Evolutionary conservation across 2,888 invertebrate species (phyloP).

Genomic region (Thymelicus acteon): DNA sequence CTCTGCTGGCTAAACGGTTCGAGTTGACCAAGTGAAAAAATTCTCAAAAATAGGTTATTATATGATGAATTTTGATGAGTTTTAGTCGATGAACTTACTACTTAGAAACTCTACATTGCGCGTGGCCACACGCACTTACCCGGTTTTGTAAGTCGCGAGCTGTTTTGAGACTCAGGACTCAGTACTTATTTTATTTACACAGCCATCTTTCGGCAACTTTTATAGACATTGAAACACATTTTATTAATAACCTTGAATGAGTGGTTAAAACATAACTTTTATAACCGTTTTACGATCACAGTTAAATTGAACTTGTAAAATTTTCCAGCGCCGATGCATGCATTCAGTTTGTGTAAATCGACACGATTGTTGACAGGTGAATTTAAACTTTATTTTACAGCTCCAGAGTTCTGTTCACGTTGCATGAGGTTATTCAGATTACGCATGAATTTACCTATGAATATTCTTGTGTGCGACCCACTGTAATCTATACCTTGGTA

Average conservation of each 20-base stretch:
- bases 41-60: too few species aligned
- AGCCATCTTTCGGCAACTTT: not conserved
- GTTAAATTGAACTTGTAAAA: constrained; percentile 60
- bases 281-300: constrained; percentile 61
- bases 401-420: not conserved
- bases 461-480: not conserved
- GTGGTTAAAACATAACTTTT: constrained; percentile 54
- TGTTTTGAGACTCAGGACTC: too few species aligned
- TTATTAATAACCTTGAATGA: constrained; percentile 50
- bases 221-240: constrained; percentile 27
- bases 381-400: constrained; percentile 4
- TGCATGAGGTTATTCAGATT: not conserved
- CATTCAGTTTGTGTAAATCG: not conserved
- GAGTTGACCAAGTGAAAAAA: too few species aligned
- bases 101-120: too few species aligned
- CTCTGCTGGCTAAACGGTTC: too few species aligned
- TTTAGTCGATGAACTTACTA: too few species aligned
- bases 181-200: not conserved
- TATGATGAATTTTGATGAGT: too few species aligned
- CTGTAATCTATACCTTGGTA: not conserved
- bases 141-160: too few species aligned
- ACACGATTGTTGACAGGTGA: not conserved
- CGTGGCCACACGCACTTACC: too few species aligned
- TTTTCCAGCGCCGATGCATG: constrained; percentile 41
- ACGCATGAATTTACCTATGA: not conserved